Evolutionary conservation across 2,113 vertebrate genomes (phyloP).

Genomic region (Heterocephalus glaber): DNA sequence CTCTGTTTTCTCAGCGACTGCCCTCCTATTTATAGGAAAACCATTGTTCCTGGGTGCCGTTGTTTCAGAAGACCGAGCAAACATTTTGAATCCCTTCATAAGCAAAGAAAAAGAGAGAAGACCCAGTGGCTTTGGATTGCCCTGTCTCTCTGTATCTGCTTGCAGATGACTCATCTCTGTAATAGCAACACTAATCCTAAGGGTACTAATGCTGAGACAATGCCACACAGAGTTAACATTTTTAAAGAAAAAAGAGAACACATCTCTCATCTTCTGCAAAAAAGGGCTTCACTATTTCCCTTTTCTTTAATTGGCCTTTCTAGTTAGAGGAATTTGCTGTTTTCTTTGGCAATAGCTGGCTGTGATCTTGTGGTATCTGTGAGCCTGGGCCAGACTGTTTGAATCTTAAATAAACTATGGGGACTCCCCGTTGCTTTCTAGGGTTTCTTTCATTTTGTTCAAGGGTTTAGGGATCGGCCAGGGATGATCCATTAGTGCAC

Average conservation of each 20-base stretch:
- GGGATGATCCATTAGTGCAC: constrained; percentile 15
- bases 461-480: constrained; percentile 59
- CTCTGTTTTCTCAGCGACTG: not conserved
- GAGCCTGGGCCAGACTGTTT: constrained; percentile 73
- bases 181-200: constrained; percentile 31
- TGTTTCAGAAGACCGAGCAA: not conserved
- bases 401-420: constrained; percentile 71
- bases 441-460: constrained; percentile 59
- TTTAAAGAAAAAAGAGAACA: constrained; percentile 74
- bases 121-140: constrained; percentile 24
- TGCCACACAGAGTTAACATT: constrained; percentile 78
- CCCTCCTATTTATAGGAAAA: not conserved
- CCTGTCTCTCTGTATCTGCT: not conserved
- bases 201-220: constrained; percentile 73
- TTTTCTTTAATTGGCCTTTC: constrained; percentile 83
- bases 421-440: constrained; percentile 69
- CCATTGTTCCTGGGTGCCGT: not conserved
- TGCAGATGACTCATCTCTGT: constrained; percentile 58
- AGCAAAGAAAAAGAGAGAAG: constrained; percentile 52
- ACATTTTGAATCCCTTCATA: not conserved
- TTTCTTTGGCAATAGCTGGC: constrained; percentile 74
- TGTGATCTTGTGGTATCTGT: constrained; percentile 75
- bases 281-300: constrained; percentile 76
- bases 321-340: constrained; percentile 78
- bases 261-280: constrained; percentile 68